These are phyloP conservation scores for Exocentrus adspersus DNA, from an alignment of 2,888 invertebrate species.

Conservation along the genomic window DNA sequence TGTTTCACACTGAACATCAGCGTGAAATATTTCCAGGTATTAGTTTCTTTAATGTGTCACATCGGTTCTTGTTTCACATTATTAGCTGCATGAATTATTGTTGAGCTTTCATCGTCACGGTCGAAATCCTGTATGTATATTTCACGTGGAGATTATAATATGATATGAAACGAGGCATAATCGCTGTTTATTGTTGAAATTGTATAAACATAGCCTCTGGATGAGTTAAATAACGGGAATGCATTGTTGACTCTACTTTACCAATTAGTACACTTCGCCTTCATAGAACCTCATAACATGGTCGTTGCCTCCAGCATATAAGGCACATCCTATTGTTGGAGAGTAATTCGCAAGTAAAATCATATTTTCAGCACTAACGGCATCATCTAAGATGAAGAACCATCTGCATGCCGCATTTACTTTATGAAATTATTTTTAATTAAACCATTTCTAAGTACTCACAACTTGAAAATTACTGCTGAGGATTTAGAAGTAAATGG, in stretches of 20 bases:
- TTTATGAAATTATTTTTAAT: constrained; percentile 4
- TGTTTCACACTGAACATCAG: no score
- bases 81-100: no score
- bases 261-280: constrained; percentile 18
- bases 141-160: no score
- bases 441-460: not conserved
- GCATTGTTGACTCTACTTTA: constrained; percentile 15
- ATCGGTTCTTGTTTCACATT: no score
- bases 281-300: constrained; percentile 2
- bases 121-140: no score
- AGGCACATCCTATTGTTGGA: constrained; percentile 2
- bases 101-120: no score
- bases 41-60: no score
- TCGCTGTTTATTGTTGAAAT: constrained; percentile 3
- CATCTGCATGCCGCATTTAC: not conserved
- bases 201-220: constrained; percentile 13
- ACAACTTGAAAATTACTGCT: not conserved
- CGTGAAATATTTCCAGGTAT: no score
- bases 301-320: constrained; percentile 6
- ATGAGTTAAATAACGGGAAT: constrained; percentile 11
- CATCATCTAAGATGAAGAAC: constrained; percentile 2
- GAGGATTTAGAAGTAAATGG: not conserved
- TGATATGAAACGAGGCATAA: not conserved
- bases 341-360: constrained; percentile 8
- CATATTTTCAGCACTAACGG: constrained; percentile 2